Evolutionary conservation across 1,140 invertebrate genomes (phyloP), one percentile per base, ranked within the genome.

Genomic region (Neuroterus valhalla): DNA sequence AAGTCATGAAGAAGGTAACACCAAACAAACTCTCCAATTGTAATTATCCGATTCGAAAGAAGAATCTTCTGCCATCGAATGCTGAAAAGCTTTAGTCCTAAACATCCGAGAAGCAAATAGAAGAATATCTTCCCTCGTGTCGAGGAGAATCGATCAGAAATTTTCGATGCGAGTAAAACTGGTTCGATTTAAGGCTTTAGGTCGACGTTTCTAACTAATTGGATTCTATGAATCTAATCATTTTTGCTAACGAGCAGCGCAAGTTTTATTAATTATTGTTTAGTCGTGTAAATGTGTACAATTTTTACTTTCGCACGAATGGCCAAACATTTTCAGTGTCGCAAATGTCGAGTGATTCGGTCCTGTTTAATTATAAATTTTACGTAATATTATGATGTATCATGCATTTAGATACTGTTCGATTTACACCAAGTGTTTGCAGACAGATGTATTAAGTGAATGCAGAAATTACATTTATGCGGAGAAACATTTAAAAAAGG

Each of bases 141-240:
- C 55, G 55, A 62, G 26, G 31, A n/a, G 14, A 31, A 38, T n/a
- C 55, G 55, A 31, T 62, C 55, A 14, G 55, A 23, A 23, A 62
- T 62, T 62, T n/a, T 62, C 55, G 55, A 62, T 26, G n/a, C 21
- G 55, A 62, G 55, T 15, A 62, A 62, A 62, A 23, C 31, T 31
- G 55, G 55, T 62, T 62, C 55, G 55, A 62, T 62, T 62, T 31
- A 62, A 62, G 55, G 55, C 55, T 62, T 62, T 62, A 62, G 55
- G 55, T 62, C 55, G 55, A 62, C 31, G 15, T 31, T 62, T 62
- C 55, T 62, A 62, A 62, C 31, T 26, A 62, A 62, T 62, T 62
- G 55, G 55, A 62, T 62, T 62, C 55, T 62, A 62, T 62, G 55
- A 62, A 62, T 62, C 55, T 62, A 26, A 62, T 62, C 31, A 62